Percentiles rank a stretch among this genome's conserved stretches.
phyloP scores from a whole-genome alignment of 2,888 invertebrate genomes.

The Pomacea canaliculata region DNA sequence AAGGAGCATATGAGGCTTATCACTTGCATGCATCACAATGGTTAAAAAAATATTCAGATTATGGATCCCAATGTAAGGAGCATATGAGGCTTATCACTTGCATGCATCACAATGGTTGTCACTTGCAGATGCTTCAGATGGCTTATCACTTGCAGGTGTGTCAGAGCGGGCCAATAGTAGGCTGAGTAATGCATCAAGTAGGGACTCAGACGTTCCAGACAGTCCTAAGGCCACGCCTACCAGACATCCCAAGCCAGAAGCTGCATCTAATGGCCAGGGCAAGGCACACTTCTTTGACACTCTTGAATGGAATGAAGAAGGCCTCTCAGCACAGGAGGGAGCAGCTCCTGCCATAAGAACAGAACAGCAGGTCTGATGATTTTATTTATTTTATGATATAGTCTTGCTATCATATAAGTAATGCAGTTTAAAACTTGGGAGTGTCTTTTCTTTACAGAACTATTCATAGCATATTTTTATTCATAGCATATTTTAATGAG shows the following conservation, averaged over 20 bases:
- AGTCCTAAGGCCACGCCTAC: slow-evolving; percentile 38
- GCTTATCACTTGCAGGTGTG: slow-evolving; percentile 43
- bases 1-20: too few relatives aligned
- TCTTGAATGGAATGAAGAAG: slow-evolving; percentile 52
- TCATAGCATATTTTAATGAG: too few relatives aligned
- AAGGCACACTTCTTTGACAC: slow-evolving; percentile 45
- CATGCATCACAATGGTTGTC: too few relatives aligned
- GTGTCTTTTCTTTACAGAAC: too few relatives aligned
- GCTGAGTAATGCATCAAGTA: slow-evolving; percentile 51
- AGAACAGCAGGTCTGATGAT: neutral
- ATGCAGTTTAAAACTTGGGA: too few relatives aligned
- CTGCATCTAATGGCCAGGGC: slow-evolving; percentile 1
- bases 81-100: too few relatives aligned
- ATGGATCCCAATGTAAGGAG: too few relatives aligned
- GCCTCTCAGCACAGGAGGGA: slow-evolving; percentile 1
- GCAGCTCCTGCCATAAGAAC: neutral
- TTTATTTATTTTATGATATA: neutral
- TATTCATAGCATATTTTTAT: too few relatives aligned
- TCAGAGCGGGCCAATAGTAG: slow-evolving; percentile 55
- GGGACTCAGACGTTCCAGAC: slow-evolving; percentile 44
- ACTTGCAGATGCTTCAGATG: too few relatives aligned
- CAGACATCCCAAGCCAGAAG: slow-evolving; percentile 19
- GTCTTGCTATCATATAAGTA: too few relatives aligned
- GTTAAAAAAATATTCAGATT: too few relatives aligned
- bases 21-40: too few relatives aligned